A percentile compares a stretch with the other conserved stretches of the same genome.
These are phyloP conservation scores for Takifugu flavidus DNA, from an alignment of 2,113 vertebrate species.

Conservation along the genomic window DNA sequence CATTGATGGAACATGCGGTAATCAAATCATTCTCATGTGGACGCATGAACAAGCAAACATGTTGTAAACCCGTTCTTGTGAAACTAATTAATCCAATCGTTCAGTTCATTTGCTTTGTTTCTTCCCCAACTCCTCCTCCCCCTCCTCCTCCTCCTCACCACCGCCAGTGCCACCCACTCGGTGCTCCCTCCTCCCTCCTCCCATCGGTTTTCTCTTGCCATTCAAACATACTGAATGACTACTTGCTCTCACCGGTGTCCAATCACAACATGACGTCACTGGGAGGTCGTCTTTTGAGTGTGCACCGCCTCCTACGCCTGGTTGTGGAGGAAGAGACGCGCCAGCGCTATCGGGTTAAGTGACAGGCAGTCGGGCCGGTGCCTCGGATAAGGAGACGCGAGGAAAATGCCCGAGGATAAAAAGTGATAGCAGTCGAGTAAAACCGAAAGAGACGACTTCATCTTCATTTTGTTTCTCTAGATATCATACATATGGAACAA, in stretches of 20 bases:
- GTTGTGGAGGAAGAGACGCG: constrained; percentile 21
- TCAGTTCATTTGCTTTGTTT: constrained; percentile 27
- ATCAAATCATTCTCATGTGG: neutral
- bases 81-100: constrained; percentile 20
- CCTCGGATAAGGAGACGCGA: constrained; percentile 41
- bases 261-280: constrained; percentile 16
- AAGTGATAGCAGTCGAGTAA: constrained; percentile 7
- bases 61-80: constrained; percentile 4
- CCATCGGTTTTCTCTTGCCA: constrained; percentile 7
- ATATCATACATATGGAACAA: too few species aligned
- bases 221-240: constrained; percentile 25
- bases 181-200: constrained; percentile 6
- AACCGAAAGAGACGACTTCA: neutral
- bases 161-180: neutral
- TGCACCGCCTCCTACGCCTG: constrained; percentile 6
- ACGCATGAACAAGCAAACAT: neutral
- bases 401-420: constrained; percentile 29
- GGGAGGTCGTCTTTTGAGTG: constrained; percentile 3
- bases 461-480: too few species aligned
- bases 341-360: constrained; percentile 37
- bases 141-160: neutral
- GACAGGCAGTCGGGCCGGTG: constrained; percentile 41
- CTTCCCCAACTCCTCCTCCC: constrained; percentile 5
- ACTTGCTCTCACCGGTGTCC: constrained; percentile 43
- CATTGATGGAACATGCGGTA: neutral